These are phyloP conservation scores for Ophioninae sp. DNA, from an alignment of 2,888 invertebrate species.

Conservation along the genomic window DNA sequence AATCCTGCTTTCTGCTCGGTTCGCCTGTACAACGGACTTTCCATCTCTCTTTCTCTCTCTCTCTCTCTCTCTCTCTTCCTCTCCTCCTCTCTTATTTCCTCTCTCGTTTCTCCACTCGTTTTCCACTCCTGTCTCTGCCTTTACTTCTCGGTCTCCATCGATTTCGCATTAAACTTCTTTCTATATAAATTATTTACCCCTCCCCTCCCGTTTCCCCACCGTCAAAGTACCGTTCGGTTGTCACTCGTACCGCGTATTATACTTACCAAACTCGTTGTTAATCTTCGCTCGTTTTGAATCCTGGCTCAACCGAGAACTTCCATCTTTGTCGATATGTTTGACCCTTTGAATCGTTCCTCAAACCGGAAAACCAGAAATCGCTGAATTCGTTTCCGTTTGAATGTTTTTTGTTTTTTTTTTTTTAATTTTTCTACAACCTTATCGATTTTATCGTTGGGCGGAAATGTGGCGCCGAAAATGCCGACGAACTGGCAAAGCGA, in stretches of 20 bases:
- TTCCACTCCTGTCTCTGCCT: slow-evolving; percentile 15
- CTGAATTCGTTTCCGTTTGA: neutral
- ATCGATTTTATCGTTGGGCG: too few species aligned
- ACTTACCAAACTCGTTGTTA: slow-evolving; percentile 36
- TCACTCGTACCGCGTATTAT: slow-evolving; percentile 40
- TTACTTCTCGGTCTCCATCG: slow-evolving; percentile 22
- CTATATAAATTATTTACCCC: neutral
- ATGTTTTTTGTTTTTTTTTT: neutral
- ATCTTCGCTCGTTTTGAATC: slow-evolving; percentile 4
- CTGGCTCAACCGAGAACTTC: slow-evolving; percentile 10
- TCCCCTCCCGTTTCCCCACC: slow-evolving; percentile 10
- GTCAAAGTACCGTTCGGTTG: slow-evolving; percentile 48
- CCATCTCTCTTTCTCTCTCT: slow-evolving; percentile 14
- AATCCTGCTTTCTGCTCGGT: slow-evolving; percentile 65
- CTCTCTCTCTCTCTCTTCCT: slow-evolving; percentile 12
- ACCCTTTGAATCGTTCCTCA: neutral
- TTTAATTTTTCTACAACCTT: too few species aligned
- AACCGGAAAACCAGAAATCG: neutral
- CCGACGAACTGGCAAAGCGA: too few species aligned
- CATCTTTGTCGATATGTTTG: neutral
- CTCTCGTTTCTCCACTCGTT: slow-evolving; percentile 21
- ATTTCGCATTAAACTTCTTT: slow-evolving; percentile 23
- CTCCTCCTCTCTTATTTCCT: slow-evolving; percentile 5
- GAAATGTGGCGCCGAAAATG: too few species aligned
- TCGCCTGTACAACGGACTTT: slow-evolving; percentile 52